Evolutionary conservation across 2,797 vertebrate genomes (phyloP), one percentile per base, ranked within the genome.

Genomic region (Naso thynnoides): DNA sequence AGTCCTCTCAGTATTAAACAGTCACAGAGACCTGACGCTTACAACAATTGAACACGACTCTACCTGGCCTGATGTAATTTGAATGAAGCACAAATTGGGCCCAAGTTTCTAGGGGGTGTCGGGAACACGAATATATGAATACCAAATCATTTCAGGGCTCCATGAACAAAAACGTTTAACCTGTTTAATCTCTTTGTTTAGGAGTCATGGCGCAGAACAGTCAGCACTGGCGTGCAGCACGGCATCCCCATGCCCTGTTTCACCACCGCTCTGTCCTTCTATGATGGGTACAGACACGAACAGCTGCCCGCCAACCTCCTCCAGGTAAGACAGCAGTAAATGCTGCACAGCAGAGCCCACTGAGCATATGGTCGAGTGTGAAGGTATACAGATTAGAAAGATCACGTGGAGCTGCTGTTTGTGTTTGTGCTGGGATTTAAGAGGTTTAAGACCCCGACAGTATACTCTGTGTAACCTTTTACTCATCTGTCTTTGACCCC

Each of bases 201-300:
- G 97, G 96, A 93, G 23, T 97, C 98, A 0, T 99, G 98, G 98
- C 95, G 98, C 64, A 92, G 91, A 66, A 91, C 94, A 0, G 87
- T 99, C 76, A 95, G 96, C 70, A 94, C 93, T 0, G 98, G 97
- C 0, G 96, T 99, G 39, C 96, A 97, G 88, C 87, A 92, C 1
- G 98, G 98, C 9, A 97, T 99, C 81, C 98, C 98, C 3, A 96
- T 99, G 97, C 98, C 98, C 33, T 99, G 97, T 73, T 99, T 99
- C 93, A 97, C 96, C 78, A 99, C 98, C 0, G 98, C 98, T 0
- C 93, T 99, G 76, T 96, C 98, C 67, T 99, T 99, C 95, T 99
- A 97, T 0, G 98, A 99, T 0, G 98, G 98, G 0, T 99, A 99
- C 94, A 95, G 98, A 67, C 96, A 97, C 0, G 92, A 94, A 23